Evolutionary conservation across 37 sponge, comb jelly and placozoan species (phyloP).

Genomic region (Geodia barretti): DNA sequence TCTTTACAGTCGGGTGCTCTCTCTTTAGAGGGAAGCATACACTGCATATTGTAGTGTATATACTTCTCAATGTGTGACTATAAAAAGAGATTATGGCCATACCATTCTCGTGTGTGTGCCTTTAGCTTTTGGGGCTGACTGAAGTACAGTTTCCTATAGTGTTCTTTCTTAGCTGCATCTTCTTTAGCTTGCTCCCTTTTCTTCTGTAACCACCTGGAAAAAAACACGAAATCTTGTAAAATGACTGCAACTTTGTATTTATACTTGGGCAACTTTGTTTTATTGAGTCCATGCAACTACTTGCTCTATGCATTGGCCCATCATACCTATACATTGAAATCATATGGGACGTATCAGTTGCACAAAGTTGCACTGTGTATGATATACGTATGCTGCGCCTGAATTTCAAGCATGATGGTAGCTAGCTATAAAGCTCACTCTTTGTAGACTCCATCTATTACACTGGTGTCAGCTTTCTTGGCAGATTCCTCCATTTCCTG

Average conservation of each 20-base stretch:
- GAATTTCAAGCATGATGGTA: too few relatives aligned
- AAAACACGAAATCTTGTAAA: background rate
- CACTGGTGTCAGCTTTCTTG: constrained; percentile 3
- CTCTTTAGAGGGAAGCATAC: too few relatives aligned
- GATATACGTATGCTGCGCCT: too few relatives aligned
- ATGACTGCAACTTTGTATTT: too few relatives aligned
- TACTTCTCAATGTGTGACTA: background rate
- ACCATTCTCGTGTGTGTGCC: background rate
- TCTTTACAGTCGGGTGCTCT: too few relatives aligned
- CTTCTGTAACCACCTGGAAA: constrained; percentile 53
- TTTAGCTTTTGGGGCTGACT: constrained; percentile 15
- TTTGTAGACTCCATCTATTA: constrained; percentile 55
- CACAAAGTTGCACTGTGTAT: too few relatives aligned
- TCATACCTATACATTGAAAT: background rate
- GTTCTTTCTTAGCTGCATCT: constrained; percentile 28
- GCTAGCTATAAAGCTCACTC: constrained; percentile 21
- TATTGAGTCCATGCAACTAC: too few relatives aligned
- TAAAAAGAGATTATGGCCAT: too few relatives aligned
- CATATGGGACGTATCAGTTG: too few relatives aligned
- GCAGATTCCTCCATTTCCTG: constrained; percentile 26
- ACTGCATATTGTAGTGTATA: too few relatives aligned
- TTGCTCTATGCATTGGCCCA: too few relatives aligned
- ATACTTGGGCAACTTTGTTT: too few relatives aligned
- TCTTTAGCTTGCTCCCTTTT: constrained; percentile 42
- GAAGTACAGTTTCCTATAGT: constrained; percentile 26